A percentile compares a stretch with the other conserved stretches of the same genome.
These are phyloP conservation scores for Protonemura montana DNA, from an alignment of 2,888 invertebrate genomes.

Conservation along the genomic window DNA sequence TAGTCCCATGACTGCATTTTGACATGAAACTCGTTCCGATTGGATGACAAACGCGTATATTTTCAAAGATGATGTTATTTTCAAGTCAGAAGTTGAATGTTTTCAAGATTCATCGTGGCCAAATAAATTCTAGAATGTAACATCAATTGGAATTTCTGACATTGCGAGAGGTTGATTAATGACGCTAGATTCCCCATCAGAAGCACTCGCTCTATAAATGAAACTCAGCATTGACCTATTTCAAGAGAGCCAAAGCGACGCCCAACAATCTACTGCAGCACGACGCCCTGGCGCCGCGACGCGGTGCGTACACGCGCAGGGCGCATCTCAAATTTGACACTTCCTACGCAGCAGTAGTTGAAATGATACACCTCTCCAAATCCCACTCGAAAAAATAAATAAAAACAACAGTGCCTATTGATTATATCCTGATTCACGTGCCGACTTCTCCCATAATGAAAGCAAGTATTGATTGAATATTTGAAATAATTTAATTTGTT, in stretches of 20 bases:
- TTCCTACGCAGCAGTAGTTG: no score
- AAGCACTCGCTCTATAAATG: slow-evolving; percentile 3
- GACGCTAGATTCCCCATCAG: neutral
- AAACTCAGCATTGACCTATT: neutral
- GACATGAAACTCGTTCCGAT: neutral
- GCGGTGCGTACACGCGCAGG: neutral
- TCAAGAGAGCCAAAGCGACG: neutral
- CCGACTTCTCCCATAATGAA: no score
- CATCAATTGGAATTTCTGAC: neutral
- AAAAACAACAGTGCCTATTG: no score
- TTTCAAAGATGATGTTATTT: neutral
- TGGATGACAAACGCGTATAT: neutral
- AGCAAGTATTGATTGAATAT: no score
- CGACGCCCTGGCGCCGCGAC: neutral
- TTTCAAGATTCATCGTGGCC: neutral
- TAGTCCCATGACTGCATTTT: neutral
- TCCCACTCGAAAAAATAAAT: no score
- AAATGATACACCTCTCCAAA: no score
- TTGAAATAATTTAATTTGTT: no score
- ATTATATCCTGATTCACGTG: no score
- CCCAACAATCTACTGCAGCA: neutral
- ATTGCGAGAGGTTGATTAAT: neutral
- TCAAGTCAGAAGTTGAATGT: neutral
- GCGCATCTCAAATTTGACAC: no score
- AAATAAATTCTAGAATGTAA: neutral